A percentile compares a stretch with the other conserved stretches of the same genome.
Conservation (phyloP, 2,888 invertebrate species). For the Alitta virens region DNA sequence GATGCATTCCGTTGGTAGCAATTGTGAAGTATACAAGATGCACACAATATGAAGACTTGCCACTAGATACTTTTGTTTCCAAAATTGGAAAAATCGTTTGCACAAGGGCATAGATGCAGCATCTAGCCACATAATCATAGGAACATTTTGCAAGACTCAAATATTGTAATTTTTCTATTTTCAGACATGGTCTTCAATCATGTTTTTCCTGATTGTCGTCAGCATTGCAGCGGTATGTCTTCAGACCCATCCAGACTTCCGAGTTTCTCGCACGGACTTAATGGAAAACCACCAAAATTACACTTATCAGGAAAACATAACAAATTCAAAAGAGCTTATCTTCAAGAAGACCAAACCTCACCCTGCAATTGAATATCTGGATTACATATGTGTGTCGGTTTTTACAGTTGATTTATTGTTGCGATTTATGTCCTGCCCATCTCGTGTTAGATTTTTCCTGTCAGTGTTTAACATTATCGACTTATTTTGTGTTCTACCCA, state of each 20-base stretch:
- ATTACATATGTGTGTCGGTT: slow-evolving; percentile 8
- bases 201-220: slow-evolving; percentile 34
- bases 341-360: slow-evolving; percentile 8
- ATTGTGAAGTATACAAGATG: too few relatives aligned
- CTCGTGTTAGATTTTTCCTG: slow-evolving; percentile 14
- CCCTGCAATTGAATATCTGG: slow-evolving; percentile 10
- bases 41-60: too few relatives aligned
- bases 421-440: slow-evolving; percentile 18
- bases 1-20: too few relatives aligned
- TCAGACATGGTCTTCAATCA: slow-evolving; percentile 37
- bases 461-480: slow-evolving; percentile 21
- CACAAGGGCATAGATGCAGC: too few relatives aligned
- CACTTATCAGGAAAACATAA: slow-evolving; percentile 4
- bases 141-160: too few relatives aligned
- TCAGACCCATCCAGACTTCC: slow-evolving; percentile 33
- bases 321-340: slow-evolving; percentile 13
- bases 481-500: slow-evolving; percentile 24
- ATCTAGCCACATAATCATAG: too few relatives aligned
- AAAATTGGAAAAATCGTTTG: too few relatives aligned
- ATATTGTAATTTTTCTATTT: too few relatives aligned
- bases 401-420: slow-evolving; percentile 13
- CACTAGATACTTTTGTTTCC: too few relatives aligned
- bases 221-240: slow-evolving; percentile 34
- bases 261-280: slow-evolving; percentile 19
- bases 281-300: background rate